A percentile compares a stretch with the other conserved stretches of the same genome.
Evolutionary conservation across 2,797 vertebrate genomes (phyloP).

Genomic region (Chiroxiphia lanceolata): DNA sequence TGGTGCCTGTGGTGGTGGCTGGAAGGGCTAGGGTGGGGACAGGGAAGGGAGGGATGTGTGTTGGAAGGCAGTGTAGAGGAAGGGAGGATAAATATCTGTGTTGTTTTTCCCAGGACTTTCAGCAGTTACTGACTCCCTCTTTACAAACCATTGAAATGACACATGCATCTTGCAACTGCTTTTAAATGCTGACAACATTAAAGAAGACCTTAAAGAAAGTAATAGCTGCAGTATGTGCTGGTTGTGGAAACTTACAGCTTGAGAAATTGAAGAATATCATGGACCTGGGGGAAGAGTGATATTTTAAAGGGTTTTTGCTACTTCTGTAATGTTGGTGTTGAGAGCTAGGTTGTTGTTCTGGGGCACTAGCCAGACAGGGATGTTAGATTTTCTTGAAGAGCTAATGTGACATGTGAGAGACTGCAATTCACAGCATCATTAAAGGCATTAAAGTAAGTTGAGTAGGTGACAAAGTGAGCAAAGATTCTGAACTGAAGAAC

Average conservation of each 20-base stretch:
- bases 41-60: not conserved
- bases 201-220: not conserved
- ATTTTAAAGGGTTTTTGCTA: not conserved
- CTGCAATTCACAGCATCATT: not conserved
- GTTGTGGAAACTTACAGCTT: not conserved
- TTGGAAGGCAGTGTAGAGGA: not conserved
- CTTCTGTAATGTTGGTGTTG: not conserved
- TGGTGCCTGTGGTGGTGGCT: not conserved
- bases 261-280: not conserved
- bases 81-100: not conserved
- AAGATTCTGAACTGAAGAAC: not conserved
- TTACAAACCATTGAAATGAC: not conserved
- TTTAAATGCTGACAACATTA: not conserved
- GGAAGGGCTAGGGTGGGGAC: not conserved
- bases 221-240: not conserved
- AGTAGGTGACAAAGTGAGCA: not conserved
- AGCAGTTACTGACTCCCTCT: fast-evolving
- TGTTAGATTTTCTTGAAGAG: not conserved
- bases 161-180: not conserved
- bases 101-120: not conserved
- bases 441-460: not conserved
- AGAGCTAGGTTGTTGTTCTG: not conserved
- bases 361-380: not conserved
- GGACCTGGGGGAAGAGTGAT: not conserved
- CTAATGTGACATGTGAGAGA: not conserved